Evolutionary conservation across 2,113 vertebrate species (phyloP), one percentile per base, ranked within the genome.

Genomic region (Mionectes macconnelli): DNA sequence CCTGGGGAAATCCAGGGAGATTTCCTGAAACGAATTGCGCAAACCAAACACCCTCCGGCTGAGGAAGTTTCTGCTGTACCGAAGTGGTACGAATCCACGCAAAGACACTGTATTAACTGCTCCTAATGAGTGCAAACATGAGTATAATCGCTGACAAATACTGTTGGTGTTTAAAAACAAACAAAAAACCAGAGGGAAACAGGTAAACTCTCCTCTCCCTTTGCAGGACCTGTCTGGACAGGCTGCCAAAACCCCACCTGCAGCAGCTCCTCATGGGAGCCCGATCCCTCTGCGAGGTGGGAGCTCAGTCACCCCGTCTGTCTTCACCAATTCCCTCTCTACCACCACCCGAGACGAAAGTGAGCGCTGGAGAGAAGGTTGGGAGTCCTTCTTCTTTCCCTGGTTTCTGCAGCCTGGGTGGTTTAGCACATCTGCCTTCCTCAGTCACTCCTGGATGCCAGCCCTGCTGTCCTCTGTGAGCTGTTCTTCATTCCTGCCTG

Each of bases 91-190:
- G 5, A 88, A 90, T 90, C 75, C 72, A 49, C 0, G 1, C 62
- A 66, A 66, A 79, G 49, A 56, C 42, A 53, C 28, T 28, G 35
- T 23, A 53, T 28, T 88, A 86, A 53, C 80, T 81, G 45, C 47
- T 74, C 22, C 60, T 93, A 95, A 92, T 84, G 64, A 93, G 55
- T 22, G 33, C 76, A 94, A 93, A 94, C 80, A 59, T 22, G 59
- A 82, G 27, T 59, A 37, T 60, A 93, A 95, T 80, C 68, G 17
- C 64, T 67, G 80, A 50, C 47, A 90, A 92, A 69, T 74, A 57
- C 45, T 45, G 75, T 3, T 25, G 24, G 49, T 93, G 85, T 95
- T 96, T 95, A 56, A 86, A 93, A 95, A 92, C 76, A 94, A 95
- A 94, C 78, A 90, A 35, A 73, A 94, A 18, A 0, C 24, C 12